A percentile compares a stretch with the other conserved stretches of the same genome.
Evolutionary conservation across 2,113 vertebrate species (phyloP).

Genomic region (Tiliqua scincoides): DNA sequence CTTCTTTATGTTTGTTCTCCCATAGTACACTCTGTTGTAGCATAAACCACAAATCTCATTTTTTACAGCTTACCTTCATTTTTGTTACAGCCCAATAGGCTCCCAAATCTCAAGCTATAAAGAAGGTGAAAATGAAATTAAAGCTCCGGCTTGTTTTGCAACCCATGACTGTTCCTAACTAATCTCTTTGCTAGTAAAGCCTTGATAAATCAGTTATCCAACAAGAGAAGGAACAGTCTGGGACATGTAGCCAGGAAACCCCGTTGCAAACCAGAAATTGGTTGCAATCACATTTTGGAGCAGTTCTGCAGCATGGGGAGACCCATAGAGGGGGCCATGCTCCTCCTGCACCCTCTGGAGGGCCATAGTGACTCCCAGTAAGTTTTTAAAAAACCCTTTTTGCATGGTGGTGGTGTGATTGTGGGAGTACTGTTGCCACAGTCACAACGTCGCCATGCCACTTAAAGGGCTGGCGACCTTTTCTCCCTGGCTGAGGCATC

Average conservation of each 20-base stretch:
- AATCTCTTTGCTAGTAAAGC: background rate
- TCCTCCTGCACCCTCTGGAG: no score
- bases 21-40: rapidly evolving
- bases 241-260: background rate
- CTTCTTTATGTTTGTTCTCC: background rate
- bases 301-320: no score
- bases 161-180: background rate
- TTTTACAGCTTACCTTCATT: slow-evolving; percentile 28
- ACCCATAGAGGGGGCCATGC: no score
- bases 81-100: background rate
- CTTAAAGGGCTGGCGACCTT: no score
- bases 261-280: no score
- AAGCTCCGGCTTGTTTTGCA: slow-evolving; percentile 31
- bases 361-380: no score
- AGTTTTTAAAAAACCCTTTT: no score
- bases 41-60: background rate
- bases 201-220: background rate
- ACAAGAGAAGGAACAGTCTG: background rate
- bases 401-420: no score
- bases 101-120: slow-evolving; percentile 14
- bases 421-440: no score
- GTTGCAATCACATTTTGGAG: no score
- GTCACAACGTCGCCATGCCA: no score
- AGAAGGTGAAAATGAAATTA: slow-evolving; percentile 13
- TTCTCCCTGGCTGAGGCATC: no score